These are phyloP conservation scores for Phyllostomus discolor DNA, from an alignment of 2,113 vertebrate species.

Conservation along the genomic window DNA sequence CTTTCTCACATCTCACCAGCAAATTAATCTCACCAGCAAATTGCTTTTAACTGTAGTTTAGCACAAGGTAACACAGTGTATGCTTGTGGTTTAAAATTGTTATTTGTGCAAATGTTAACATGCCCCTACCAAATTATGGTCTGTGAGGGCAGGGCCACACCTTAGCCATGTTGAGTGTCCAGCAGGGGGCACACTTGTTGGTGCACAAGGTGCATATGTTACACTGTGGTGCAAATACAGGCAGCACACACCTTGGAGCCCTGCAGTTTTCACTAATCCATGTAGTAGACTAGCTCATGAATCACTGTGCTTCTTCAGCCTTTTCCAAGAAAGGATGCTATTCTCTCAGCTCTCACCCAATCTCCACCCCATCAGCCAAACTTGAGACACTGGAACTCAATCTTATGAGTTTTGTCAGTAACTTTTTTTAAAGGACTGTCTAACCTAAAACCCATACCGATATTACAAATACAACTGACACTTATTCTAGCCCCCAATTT, in stretches of 20 bases:
- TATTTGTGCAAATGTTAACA: neutral
- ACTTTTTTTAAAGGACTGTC: neutral
- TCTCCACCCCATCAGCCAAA: neutral
- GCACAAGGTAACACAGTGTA: neutral
- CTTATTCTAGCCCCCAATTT: neutral
- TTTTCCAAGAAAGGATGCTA: neutral
- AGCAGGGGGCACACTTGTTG: rapidly evolving
- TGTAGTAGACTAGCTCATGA: neutral
- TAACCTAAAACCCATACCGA: neutral
- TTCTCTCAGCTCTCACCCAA: neutral
- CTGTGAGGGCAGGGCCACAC: neutral
- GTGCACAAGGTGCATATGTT: rapidly evolving
- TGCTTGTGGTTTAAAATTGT: neutral
- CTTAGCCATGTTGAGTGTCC: neutral
- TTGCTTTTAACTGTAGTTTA: neutral
- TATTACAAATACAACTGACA: neutral
- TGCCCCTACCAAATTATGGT: neutral
- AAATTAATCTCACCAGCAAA: neutral
- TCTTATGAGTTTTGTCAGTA: neutral
- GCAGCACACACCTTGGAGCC: neutral
- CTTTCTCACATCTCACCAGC: neutral
- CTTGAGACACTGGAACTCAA: neutral
- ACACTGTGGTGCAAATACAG: neutral
- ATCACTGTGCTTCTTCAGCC: neutral
- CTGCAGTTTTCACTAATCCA: neutral